Evolutionary conservation across 2,797 vertebrate genomes (phyloP), one percentile per base, ranked within the genome.

Genomic region (Cuniculus paca): DNA sequence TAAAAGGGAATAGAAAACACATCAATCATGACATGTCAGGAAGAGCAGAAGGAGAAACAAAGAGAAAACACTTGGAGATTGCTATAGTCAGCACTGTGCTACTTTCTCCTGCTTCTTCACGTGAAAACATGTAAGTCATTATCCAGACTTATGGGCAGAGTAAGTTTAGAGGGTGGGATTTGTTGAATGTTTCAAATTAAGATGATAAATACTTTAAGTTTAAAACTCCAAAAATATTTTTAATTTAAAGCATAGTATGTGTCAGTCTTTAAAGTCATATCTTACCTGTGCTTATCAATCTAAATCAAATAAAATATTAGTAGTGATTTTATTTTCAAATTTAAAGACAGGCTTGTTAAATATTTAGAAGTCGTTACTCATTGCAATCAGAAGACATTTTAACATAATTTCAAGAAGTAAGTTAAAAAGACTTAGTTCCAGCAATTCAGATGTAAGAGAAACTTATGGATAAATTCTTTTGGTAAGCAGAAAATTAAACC

Each of bases 401-500:
- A 65, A 80, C 52, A n/a, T 75, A 70, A 50, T 96, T 91, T 85
- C 45, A 87, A 42, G 48, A 75, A 94, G 79, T 93, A 72, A 9
- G 22, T 94, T 13, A n/a, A 31, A 93, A 39, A 90, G 26, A 52
- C 90, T 52, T 72, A 45, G n/a, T 88, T 95, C 93, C 56, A 88
- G 56, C 54, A 96, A 96, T 95, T 95, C 94, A 97, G 88, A 95
- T 10, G 10, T 83, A 60, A 5, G 4, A 85, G 86, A 96, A 97
- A 95, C 88, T 5, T 48, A 83, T 77, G 84, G 80, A 89, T 95
- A 78, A 87, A 79, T 94, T n/a, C 34, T 85, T 95, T 96, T 61
- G 7, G 87, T 93, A 98, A 90, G 0, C 4, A 97, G 80, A 82
- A 98, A 97, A 96, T 97, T 95, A 97, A 98, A 94, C 83, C 6